These are phyloP conservation scores for Ceriagrion tenellum DNA, from an alignment of 2,888 invertebrate genomes.

Conservation along the genomic window DNA sequence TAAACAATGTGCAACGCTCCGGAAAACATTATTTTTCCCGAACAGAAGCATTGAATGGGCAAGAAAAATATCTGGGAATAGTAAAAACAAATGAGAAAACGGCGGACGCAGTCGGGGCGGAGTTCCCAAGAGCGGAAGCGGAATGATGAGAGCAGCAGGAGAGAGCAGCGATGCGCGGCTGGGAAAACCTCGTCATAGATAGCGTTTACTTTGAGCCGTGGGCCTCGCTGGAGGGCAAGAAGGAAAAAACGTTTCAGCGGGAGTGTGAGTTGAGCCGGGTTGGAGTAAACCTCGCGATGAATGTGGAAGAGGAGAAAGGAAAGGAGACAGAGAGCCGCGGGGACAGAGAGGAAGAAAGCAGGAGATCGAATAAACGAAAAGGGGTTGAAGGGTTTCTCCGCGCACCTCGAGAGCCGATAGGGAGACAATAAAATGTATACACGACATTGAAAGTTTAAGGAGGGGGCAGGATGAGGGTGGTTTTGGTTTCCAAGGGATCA, in stretches of 20 bases:
- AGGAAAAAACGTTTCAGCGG: not conserved
- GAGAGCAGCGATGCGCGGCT: not conserved
- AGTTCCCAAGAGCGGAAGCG: not conserved
- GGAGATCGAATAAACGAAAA: not conserved
- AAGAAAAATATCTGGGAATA: not conserved
- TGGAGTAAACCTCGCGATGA: not conserved
- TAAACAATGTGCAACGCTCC: not conserved
- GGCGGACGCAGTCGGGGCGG: not conserved
- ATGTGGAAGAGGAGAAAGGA: not conserved
- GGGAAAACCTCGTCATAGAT: not conserved
- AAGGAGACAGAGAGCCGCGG: not conserved
- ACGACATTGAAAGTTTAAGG: not conserved
- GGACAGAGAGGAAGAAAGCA: not conserved
- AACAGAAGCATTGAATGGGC: not conserved
- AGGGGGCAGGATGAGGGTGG: not conserved
- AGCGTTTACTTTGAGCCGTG: not conserved
- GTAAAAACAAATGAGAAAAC: not conserved
- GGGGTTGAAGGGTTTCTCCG: not conserved
- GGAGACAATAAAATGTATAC: slow-evolving; percentile 41
- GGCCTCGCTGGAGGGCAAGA: not conserved
- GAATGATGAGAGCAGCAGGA: not conserved
- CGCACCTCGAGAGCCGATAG: not conserved
- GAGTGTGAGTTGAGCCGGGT: not conserved
- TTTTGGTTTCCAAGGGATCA: not conserved
- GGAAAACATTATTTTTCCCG: not conserved